Evolutionary conservation across 2,797 vertebrate species (phyloP), one percentile per base, ranked within the genome.

Genomic region (Acestrorhynchus altus): DNA sequence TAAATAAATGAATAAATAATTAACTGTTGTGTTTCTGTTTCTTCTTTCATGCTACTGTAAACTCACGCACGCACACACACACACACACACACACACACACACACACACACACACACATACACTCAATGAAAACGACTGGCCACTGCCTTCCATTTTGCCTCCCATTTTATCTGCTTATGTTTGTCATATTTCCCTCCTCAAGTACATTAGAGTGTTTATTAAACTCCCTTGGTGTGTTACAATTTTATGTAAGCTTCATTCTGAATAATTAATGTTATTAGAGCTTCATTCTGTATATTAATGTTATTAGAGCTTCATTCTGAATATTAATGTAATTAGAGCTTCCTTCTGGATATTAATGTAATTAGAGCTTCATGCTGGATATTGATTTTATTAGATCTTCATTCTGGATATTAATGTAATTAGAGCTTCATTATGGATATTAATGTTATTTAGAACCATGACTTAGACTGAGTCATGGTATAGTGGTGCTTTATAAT

Each of bases 71-170:
- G 20, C 51, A 52, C 51, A 52, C 51, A 44, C 42, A 44, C 42
- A 44, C 42, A 44, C 42, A 44, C 42, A 44, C 42, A 44, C 42
- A 44, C 2, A 44, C 42, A 44, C 42, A 44, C 42, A 44, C 42
- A 44, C 42, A 44, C 42, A 44, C 2, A 13, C 42, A 44, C 42
- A 44, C 8, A 44, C 31, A 35, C 31, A 35, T 6, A 16, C 46
- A 11, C 9, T 24, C 2, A 3, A 87, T 81, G 68, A 85, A 78
- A 81, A 82, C 78, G 77, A 66, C 79, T 81, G 83, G 80, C 83
- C 77, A 67, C 81, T 79, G 83, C 85, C 80, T 83, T 67, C 22
- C 72, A 64, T 72, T 79, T 68, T 82, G 82, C 2, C 35, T 52
- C 78, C 81, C 80, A 60, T 80, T 79, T 67, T 82, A 60, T 22